These are phyloP conservation scores for Diabrotica undecimpunctata DNA, from an alignment of 1,140 invertebrate species.

Conservation along the genomic window DNA sequence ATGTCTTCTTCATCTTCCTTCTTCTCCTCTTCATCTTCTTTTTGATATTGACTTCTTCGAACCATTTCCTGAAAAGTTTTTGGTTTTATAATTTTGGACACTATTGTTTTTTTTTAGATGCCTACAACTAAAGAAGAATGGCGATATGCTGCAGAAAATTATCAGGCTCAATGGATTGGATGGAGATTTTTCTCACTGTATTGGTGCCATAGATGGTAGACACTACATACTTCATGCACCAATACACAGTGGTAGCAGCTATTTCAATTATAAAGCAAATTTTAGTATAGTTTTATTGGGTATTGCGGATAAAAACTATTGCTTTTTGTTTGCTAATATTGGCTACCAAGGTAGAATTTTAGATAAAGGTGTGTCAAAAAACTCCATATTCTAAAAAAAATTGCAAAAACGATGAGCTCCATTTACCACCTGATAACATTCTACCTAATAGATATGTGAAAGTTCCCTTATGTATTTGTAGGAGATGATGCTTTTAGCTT, in stretches of 20 bases:
- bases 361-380: constrained; percentile 13
- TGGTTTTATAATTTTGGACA: constrained; percentile 17
- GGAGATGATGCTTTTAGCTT: constrained; percentile 20
- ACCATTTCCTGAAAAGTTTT: constrained; percentile 11
- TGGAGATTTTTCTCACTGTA: too few relatives aligned
- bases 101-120: constrained; percentile 24
- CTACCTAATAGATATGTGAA: constrained; percentile 18
- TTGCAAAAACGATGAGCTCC: constrained; percentile 18
- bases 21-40: constrained; percentile 4
- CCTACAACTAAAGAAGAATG: constrained; percentile 20
- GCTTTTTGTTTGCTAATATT: constrained; percentile 40
- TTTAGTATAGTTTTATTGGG: too few relatives aligned
- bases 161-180: constrained; percentile 7
- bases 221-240: too few relatives aligned
- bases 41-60: neutral
- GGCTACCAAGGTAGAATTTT: constrained; percentile 16
- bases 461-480: constrained; percentile 22
- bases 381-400: constrained; percentile 18
- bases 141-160: constrained; percentile 5
- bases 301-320: too few relatives aligned
- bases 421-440: constrained; percentile 20
- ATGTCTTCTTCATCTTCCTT: neutral
- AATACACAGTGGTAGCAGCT: too few relatives aligned
- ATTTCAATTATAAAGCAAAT: too few relatives aligned
- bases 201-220: too few relatives aligned